A percentile compares a stretch with the other conserved stretches of the same genome.
Evolutionary conservation across 2,888 invertebrate genomes (phyloP).

Genomic region (Eledona agricola): DNA sequence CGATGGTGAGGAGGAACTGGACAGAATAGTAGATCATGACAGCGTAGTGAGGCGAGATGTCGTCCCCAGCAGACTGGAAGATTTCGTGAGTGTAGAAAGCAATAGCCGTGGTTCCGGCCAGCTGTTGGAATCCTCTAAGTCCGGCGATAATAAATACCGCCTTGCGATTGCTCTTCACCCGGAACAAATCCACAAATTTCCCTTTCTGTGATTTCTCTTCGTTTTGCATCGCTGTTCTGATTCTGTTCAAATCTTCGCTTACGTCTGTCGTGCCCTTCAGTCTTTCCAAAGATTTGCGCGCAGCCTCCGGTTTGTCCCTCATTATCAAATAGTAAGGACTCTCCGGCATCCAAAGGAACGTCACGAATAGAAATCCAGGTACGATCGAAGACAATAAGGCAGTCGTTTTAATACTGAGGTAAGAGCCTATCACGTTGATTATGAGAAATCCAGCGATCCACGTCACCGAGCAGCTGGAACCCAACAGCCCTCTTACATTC

Average conservation of each 20-base stretch:
- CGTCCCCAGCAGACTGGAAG: conserved; percentile 59
- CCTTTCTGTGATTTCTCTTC: conserved; percentile 39
- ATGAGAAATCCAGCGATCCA: conserved; percentile 69
- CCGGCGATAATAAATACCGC: conserved; percentile 47
- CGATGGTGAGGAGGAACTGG: conserved; percentile 66
- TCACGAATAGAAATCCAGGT: conserved; percentile 24
- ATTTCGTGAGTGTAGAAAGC: conserved; percentile 69
- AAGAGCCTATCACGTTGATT: conserved; percentile 69
- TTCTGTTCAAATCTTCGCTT: conserved; percentile 44
- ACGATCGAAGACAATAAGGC: conserved; percentile 29
- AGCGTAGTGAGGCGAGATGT: conserved; percentile 59
- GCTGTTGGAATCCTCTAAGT: conserved; percentile 56
- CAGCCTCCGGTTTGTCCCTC: conserved; percentile 12
- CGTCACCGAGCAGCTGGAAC: conserved; percentile 68
- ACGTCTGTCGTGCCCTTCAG: conserved; percentile 37
- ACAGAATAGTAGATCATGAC: conserved; percentile 61
- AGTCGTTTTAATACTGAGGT: conserved; percentile 33
- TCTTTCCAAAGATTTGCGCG: conserved; percentile 16
- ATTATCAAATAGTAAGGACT: conserved; percentile 32
- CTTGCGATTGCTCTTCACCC: conserved; percentile 45
- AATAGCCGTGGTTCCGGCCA: conserved; percentile 71
- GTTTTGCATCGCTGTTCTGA: conserved; percentile 41
- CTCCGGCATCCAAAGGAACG: conserved; percentile 35
- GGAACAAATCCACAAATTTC: conserved; percentile 46
- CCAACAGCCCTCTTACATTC: conserved; percentile 68